Conservation (phyloP, 2,113 vertebrate genomes). For the Kryptolebias marmoratus region DNA sequence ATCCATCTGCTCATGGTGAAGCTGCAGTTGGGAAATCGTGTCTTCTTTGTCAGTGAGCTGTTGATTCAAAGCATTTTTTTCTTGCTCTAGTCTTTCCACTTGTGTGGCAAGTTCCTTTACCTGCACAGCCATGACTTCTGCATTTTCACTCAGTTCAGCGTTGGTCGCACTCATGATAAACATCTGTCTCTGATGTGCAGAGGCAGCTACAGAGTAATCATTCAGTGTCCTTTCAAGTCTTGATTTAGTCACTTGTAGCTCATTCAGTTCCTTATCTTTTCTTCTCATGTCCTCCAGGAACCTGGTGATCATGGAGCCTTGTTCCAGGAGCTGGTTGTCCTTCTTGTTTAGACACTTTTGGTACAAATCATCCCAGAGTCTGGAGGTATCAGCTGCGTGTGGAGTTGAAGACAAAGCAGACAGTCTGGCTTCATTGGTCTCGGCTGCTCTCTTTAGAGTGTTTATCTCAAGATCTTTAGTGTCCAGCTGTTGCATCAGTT, state of each 20-base stretch:
- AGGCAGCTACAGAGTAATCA: constrained; percentile 77
- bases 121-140: constrained; percentile 68
- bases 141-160: constrained; percentile 60
- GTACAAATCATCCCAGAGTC: constrained; percentile 80
- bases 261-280: constrained; percentile 76
- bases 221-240: constrained; percentile 77
- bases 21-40: constrained; percentile 60
- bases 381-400: constrained; percentile 75
- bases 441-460: constrained; percentile 77
- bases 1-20: constrained; percentile 74
- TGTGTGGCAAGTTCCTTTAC: constrained; percentile 73
- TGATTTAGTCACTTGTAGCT: constrained; percentile 71
- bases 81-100: constrained; percentile 73
- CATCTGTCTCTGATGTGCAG: constrained; percentile 78
- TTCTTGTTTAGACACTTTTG: constrained; percentile 83
- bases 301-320: constrained; percentile 75
- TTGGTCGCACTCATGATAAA: constrained; percentile 82
- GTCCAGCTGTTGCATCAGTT: constrained; percentile 72
- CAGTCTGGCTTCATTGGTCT: constrained; percentile 77
- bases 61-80: constrained; percentile 72
- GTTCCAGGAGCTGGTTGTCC: constrained; percentile 83
- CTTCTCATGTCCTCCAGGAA: constrained; percentile 80
- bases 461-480: constrained; percentile 74
- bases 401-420: constrained; percentile 78
- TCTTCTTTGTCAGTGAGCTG: constrained; percentile 73